Conservation (phyloP, 2,113 vertebrate species). For the Climacteris rufus region DNA sequence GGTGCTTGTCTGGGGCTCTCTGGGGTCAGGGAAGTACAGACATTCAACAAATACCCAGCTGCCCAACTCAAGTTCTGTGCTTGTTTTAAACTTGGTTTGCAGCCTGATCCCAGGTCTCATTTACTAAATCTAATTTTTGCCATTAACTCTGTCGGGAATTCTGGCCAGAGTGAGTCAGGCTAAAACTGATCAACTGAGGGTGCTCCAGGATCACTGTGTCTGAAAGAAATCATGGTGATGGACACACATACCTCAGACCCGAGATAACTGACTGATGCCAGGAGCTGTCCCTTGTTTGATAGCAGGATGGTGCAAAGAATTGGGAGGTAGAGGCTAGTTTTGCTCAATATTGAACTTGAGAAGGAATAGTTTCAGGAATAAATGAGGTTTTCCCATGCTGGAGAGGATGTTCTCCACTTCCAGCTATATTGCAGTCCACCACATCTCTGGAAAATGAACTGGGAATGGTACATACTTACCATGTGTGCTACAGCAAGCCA, state of each 20-base stretch:
- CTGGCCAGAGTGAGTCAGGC: background rate
- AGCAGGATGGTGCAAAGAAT: background rate
- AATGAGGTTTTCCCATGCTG: background rate
- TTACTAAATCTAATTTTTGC: background rate
- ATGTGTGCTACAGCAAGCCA: fast-evolving
- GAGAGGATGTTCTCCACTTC: background rate
- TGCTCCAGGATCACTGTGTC: background rate
- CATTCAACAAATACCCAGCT: background rate
- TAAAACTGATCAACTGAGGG: background rate
- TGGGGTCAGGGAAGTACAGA: background rate
- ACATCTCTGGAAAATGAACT: background rate
- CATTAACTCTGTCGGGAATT: background rate
- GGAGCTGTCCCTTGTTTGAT: background rate
- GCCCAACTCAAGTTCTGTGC: background rate
- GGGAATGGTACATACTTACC: background rate
- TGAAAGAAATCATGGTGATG: background rate
- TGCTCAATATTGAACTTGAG: background rate
- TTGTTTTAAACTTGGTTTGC: background rate
- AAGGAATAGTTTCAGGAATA: background rate
- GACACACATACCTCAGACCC: fast-evolving
- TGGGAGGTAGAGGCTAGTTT: background rate
- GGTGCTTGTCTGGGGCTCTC: background rate
- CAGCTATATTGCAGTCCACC: background rate
- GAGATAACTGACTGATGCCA: background rate
- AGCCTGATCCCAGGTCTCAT: background rate